Base-by-base conservation (phyloP, 2,113 vertebrate species). In the Zosterops lateralis region DNA sequence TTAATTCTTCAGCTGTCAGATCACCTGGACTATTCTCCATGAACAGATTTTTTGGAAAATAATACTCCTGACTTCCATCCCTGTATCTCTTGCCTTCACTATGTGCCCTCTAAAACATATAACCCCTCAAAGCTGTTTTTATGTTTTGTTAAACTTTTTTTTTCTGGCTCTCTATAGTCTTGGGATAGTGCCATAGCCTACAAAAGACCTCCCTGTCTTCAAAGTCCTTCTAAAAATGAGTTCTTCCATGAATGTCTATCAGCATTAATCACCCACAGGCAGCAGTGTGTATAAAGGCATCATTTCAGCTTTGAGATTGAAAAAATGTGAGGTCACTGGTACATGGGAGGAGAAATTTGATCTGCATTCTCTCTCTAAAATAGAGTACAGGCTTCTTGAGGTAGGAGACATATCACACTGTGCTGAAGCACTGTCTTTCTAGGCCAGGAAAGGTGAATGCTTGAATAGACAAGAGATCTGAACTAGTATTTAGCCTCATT, bases 261-360 rank as follows among this genome's bases (percentile, higher is more conserved):
- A 82, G 74, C 91, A 82, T 95, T 96, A 94, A 95, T 95, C 95
- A 96, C 48, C 36, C 80, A 75, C n/a, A 79, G 86, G 87, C 94
- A 94, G 80, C 76, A 78, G 83, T 50, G 62, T 94, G 74, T 79
- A 89, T 89, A 84, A 92, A 92, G 84, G 82, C 54, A 92, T 75
- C 18, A 50, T 45, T 64, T 92, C 84, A 84, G 79, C 72, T 92
- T 60, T 89, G 75, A 92, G 86, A 88, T 0, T 77, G 65, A 88
- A 80, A 92, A 90, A 88, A 58, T 28, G 60, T 36, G 47, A 89
- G 87, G 74, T 92, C 81, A 68, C 29, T n/a, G 54, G 40, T 28
- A 92, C 47, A 54, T 16, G 31, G 89, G 54, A 82, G 62, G 73
- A 93, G 72, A 90, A 84, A 92, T 75, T 61, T 68, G 42, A 89